Evolutionary conservation across 1,140 invertebrate genomes (phyloP).

Genomic region (Mylabris phalerata): DNA sequence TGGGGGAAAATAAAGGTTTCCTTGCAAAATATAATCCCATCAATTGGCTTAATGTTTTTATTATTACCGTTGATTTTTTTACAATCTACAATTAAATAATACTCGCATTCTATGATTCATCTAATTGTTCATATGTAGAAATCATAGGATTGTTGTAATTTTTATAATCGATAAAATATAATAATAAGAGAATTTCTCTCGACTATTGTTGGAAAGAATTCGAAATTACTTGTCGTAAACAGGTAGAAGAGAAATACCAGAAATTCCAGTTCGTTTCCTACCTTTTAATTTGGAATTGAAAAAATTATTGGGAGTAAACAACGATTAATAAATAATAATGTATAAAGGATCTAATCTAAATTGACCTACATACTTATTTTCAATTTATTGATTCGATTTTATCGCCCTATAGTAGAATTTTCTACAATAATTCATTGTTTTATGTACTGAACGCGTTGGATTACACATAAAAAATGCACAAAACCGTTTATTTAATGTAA

Average conservation of each 20-base stretch:
- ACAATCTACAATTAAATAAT: too few species aligned
- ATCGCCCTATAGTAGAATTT: too few species aligned
- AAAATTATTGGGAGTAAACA: constrained; percentile 35
- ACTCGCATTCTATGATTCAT: too few species aligned
- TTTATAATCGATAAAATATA: neutral
- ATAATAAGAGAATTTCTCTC: neutral
- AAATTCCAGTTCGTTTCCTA: neutral
- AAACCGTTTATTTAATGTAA: too few species aligned
- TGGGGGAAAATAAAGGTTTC: neutral
- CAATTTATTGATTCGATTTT: too few species aligned
- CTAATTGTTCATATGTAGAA: too few species aligned
- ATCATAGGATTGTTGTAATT: neutral
- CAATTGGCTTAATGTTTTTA: neutral
- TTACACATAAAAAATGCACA: too few species aligned
- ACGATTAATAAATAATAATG: too few species aligned
- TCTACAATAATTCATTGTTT: too few species aligned
- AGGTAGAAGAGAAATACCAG: neutral
- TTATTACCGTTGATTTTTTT: neutral
- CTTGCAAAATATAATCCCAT: neutral
- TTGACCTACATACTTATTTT: too few species aligned
- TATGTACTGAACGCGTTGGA: too few species aligned
- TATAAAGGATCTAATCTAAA: too few species aligned
- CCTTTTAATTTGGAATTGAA: constrained; percentile 22
- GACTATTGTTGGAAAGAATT: neutral
- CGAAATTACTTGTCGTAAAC: neutral